Conservation (phyloP, 2,888 invertebrate species). For the Dasysyrphus tricinctus region DNA sequence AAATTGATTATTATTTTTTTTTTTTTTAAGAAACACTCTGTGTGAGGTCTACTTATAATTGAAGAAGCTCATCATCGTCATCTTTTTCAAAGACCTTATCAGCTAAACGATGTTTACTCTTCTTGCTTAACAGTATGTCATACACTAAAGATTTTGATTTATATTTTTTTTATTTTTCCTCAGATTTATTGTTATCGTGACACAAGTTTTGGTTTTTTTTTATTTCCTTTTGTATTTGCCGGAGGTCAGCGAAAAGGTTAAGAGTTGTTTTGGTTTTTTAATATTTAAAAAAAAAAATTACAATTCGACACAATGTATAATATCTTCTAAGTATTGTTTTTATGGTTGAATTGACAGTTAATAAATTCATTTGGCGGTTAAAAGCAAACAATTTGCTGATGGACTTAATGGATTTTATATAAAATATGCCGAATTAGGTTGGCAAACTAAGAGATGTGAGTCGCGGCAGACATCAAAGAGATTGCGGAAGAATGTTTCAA, state of each 20-base stretch:
- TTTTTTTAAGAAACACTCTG: not conserved
- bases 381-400: too few relatives aligned
- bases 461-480: too few relatives aligned
- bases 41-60: constrained; percentile 57
- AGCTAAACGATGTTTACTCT: constrained; percentile 40
- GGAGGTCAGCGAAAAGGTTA: not conserved
- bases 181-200: not conserved
- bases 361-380: not conserved
- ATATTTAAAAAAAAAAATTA: not conserved
- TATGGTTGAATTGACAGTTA: not conserved
- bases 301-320: not conserved
- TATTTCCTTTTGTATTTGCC: not conserved
- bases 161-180: not conserved
- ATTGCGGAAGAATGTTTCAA: too few relatives aligned
- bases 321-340: not conserved
- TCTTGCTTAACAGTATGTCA: constrained; percentile 4
- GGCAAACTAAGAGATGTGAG: too few relatives aligned
- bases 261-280: not conserved
- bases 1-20: constrained; percentile 42
- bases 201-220: not conserved
- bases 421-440: too few relatives aligned
- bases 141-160: not conserved
- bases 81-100: constrained; percentile 48
- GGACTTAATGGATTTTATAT: too few relatives aligned
- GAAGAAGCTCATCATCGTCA: constrained; percentile 7